Evolutionary conservation across 2,797 vertebrate species (phyloP), one percentile per base, ranked within the genome.

Genomic region (Sebastes melanostomus): DNA sequence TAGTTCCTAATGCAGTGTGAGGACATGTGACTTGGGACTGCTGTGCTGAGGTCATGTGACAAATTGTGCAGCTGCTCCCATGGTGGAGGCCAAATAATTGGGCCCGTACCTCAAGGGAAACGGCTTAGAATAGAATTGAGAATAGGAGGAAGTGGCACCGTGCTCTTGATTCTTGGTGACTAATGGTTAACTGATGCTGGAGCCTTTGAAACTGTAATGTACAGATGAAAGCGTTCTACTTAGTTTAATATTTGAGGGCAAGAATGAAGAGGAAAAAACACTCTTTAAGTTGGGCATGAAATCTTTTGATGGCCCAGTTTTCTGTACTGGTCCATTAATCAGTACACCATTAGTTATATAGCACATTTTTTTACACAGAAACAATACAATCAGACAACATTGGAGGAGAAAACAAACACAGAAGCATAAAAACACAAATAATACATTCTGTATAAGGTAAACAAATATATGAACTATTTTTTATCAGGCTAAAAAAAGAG

Each of bases 61-160:
- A 81, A 83, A 81, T 29, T 62, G 82, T 79, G 85, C 86, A 83
- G 85, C 91, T 88, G 74, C 81, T 88, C 83, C 78, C 86, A 55
- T 16, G 61, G 75, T 63, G 75, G 60, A 77, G 82, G 66, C 79
- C 74, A 56, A 80, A 62, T 88, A 91, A 92, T 91, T 90, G 82
- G 88, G 75, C 68, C 79, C 63, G 75, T 69, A 61, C 86, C 90
- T 86, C 84, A 18, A 73, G 89, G 92, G 90, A 82, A 60, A 77
- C 3, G 20, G 85, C 90, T 86, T 12, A 87, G 86, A 93, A 93
- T 92, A 92, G 90, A 90, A 72, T 3, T 60, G 78, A 87, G 84
- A 91, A 81, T 46, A 59, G 73, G 38, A 87, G 59, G 75, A 90
- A 73, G 81, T 75, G 66, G 66, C 72, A 58, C 75, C n/a, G 76